Conservation (phyloP, 1,140 invertebrate species). For the Vanessa tameamea region DNA sequence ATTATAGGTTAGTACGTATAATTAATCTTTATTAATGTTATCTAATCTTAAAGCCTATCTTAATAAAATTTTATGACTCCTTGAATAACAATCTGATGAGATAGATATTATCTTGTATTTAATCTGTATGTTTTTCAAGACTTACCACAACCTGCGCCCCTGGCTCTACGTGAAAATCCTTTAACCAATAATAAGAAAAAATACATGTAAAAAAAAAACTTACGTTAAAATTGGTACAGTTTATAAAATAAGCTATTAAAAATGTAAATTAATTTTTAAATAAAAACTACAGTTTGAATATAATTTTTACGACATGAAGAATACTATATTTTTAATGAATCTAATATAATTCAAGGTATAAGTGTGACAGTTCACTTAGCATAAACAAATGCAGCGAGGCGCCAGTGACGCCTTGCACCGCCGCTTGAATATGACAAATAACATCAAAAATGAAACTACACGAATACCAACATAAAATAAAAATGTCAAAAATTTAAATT, state of each 20-base stretch:
- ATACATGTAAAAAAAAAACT: too few species aligned
- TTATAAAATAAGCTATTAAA: too few species aligned
- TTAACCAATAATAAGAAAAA: too few species aligned
- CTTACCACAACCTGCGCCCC: neutral
- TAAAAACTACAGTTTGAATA: too few species aligned
- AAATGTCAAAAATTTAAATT: conserved; percentile 82
- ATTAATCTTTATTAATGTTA: conserved; percentile 11
- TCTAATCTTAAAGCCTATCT: conserved; percentile 4
- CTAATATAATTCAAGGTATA: neutral
- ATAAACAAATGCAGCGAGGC: conserved; percentile 49
- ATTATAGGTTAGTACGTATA: neutral
- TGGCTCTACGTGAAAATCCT: neutral
- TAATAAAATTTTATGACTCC: conserved; percentile 8
- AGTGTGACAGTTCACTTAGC: conserved; percentile 24
- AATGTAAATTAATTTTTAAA: too few species aligned
- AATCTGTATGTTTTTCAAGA: neutral
- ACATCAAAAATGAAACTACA: conserved; percentile 79
- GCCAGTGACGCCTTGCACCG: conserved; percentile 61
- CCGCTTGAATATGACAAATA: conserved; percentile 78
- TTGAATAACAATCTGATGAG: conserved; percentile 1
- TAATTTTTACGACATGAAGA: neutral
- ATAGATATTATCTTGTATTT: neutral
- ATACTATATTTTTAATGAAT: conserved; percentile 11
- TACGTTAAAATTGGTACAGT: too few species aligned
- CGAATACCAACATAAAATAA: conserved; percentile 81